Conservation (phyloP, 2,113 vertebrate species). For the Stigmatopora argus region DNA sequence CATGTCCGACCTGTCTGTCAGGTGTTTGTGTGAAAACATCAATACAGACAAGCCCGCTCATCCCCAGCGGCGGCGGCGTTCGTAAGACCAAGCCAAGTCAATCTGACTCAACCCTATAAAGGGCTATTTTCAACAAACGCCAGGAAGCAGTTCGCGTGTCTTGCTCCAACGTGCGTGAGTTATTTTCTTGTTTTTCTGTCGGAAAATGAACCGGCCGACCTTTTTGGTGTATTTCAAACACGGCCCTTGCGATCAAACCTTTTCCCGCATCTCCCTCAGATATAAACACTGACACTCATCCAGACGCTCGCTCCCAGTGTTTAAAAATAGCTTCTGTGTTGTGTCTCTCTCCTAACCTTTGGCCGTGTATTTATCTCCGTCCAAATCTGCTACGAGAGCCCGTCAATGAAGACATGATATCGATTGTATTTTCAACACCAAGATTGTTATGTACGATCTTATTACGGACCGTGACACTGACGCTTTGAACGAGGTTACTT, state of each 20-base stretch:
- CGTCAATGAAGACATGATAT: constrained; percentile 54
- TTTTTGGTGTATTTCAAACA: constrained; percentile 10
- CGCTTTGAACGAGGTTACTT: constrained; percentile 44
- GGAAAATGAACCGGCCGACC: constrained; percentile 29
- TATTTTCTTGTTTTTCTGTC: constrained; percentile 29
- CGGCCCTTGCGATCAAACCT: constrained; percentile 7
- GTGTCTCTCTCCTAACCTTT: background rate
- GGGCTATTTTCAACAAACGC: constrained; percentile 56
- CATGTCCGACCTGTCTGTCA: constrained; percentile 56
- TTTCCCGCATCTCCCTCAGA: background rate
- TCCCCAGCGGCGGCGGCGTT: constrained; percentile 22
- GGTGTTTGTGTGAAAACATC: constrained; percentile 56
- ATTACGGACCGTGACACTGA: constrained; percentile 42
- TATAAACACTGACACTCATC: constrained; percentile 22
- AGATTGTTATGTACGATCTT: constrained; percentile 51
- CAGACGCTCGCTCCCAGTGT: background rate
- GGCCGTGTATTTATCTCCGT: constrained; percentile 46
- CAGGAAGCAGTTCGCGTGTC: constrained; percentile 32
- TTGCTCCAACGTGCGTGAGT: constrained; percentile 38
- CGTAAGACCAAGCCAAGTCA: constrained; percentile 52
- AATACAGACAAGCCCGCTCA: constrained; percentile 50
- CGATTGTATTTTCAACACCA: constrained; percentile 43
- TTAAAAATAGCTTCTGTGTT: constrained; percentile 32
- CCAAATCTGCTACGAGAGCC: constrained; percentile 35
- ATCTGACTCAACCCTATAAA: constrained; percentile 53